These are phyloP conservation scores for Thryonomys swinderianus DNA, from an alignment of 2,113 vertebrate species.

Conservation along the genomic window DNA sequence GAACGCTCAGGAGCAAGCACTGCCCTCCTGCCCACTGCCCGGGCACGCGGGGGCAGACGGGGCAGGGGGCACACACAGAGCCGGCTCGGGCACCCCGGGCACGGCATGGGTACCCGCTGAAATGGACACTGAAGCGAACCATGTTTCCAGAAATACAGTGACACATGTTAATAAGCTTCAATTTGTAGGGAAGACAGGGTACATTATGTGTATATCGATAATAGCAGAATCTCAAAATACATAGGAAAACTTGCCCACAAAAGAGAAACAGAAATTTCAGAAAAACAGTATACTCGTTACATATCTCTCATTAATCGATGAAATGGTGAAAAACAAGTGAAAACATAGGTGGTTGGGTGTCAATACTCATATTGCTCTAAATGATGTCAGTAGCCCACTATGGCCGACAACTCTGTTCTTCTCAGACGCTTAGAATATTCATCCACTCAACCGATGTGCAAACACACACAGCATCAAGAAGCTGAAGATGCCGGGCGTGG, in stretches of 20 bases:
- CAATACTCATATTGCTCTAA: background rate
- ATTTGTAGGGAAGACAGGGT: background rate
- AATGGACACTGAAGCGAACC: background rate
- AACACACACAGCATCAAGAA: background rate
- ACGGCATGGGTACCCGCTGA: background rate
- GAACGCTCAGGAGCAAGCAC: background rate
- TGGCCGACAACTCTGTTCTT: background rate
- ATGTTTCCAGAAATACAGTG: background rate
- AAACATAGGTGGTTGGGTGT: background rate
- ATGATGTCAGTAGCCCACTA: background rate
- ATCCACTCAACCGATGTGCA: background rate
- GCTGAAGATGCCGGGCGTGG: too few species aligned
- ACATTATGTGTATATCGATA: background rate
- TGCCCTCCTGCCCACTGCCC: background rate
- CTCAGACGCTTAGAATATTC: background rate
- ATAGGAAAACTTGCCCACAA: background rate
- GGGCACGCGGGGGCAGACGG: background rate
- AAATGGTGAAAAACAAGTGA: background rate
- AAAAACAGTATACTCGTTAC: background rate
- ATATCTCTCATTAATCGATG: background rate
- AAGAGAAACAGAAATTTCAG: background rate
- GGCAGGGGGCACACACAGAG: background rate
- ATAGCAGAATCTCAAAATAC: background rate
- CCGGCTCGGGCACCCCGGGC: too few species aligned
- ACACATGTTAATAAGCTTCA: background rate